phyloP scores from a whole-genome alignment of 2,113 vertebrate species.

The Microcebus lehilahytsara region DNA sequence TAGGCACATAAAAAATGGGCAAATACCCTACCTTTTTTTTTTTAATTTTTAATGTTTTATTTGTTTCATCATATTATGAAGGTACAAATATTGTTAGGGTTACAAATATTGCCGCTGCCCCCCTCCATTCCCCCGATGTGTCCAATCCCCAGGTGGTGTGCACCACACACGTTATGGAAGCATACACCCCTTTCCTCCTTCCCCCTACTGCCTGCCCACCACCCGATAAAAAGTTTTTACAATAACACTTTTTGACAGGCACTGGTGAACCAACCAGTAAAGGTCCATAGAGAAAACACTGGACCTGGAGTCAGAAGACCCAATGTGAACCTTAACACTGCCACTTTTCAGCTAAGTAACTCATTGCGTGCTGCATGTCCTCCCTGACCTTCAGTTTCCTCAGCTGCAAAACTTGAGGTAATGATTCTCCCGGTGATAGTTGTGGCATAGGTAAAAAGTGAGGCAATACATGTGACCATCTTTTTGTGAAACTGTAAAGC shows the following conservation, averaged over 20 bases:
- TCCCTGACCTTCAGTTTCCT: background rate
- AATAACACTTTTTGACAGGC: background rate
- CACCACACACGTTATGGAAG: too few species aligned
- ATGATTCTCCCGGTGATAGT: background rate
- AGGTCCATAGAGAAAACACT: background rate
- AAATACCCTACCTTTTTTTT: too few species aligned
- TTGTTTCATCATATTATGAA: too few species aligned
- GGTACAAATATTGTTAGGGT: too few species aligned
- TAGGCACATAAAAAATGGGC: too few species aligned
- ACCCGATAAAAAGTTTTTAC: background rate
- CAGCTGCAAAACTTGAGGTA: background rate
- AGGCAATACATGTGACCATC: background rate
- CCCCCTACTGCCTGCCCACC: too few species aligned
- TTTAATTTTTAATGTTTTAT: too few species aligned
- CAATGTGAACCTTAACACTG: accelerated
- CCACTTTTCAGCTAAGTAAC: background rate
- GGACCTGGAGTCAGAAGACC: background rate
- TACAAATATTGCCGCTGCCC: too few species aligned
- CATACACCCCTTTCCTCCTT: too few species aligned
- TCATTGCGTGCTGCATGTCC: background rate
- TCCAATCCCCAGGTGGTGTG: too few species aligned
- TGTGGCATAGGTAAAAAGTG: background rate
- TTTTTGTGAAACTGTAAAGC: slow-evolving; percentile 14
- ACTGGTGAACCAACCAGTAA: background rate
- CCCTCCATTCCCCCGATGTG: too few species aligned